These are phyloP conservation scores for Achroia grisella DNA, from an alignment of 1,140 invertebrate species.

Conservation along the genomic window DNA sequence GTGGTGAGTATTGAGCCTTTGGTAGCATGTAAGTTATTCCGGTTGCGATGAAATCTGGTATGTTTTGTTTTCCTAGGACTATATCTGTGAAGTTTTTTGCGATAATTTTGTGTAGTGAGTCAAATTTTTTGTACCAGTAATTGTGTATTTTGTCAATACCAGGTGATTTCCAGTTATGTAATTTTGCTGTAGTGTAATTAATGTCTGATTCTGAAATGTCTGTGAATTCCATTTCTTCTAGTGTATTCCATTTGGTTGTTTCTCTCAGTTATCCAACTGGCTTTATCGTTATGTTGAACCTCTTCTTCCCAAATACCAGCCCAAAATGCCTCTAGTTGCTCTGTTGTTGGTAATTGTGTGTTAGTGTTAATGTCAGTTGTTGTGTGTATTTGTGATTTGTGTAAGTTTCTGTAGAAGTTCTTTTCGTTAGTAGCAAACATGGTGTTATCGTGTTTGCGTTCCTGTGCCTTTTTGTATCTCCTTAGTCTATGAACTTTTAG, in stretches of 20 bases:
- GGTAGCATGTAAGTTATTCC: neutral
- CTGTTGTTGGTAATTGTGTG: neutral
- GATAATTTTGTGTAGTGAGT: neutral
- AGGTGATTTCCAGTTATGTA: neutral
- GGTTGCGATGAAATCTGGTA: neutral
- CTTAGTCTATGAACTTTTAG: constrained; percentile 10
- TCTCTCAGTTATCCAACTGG: constrained; percentile 16
- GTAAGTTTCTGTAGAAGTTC: constrained; percentile 10
- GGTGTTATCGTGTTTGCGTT: constrained; percentile 13
- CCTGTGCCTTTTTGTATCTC: constrained; percentile 15
- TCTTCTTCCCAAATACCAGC: constrained; percentile 13
- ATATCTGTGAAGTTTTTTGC: neutral
- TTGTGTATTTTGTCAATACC: neutral
- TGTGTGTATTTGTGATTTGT: neutral
- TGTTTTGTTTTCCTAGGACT: neutral
- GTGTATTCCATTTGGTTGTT: constrained; percentile 2
- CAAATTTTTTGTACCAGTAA: neutral
- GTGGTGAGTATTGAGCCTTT: neutral
- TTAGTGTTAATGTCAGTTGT: neutral
- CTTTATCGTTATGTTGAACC: constrained; percentile 11
- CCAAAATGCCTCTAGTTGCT: constrained; percentile 9
- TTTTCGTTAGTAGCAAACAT: constrained; percentile 22
- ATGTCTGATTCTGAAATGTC: constrained; percentile 12
- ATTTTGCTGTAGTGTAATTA: neutral
- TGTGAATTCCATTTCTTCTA: constrained; percentile 8